Evolutionary conservation across 1,140 invertebrate genomes (phyloP), one percentile per base, ranked within the genome.

Genomic region (Calephelis nemesis): DNA sequence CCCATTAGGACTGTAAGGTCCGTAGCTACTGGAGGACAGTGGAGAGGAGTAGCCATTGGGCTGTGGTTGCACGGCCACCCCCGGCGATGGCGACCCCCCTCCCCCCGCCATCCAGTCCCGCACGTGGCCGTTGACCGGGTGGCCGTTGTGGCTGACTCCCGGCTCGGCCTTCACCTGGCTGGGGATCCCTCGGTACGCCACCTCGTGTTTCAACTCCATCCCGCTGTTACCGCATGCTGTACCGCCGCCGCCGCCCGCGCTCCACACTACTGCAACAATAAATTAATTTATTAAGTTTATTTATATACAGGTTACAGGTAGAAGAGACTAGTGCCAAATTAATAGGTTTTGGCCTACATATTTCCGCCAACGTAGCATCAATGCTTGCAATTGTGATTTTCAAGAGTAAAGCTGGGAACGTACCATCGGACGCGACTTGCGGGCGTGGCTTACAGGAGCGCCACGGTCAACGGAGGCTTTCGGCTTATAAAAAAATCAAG

Each of bases 1-100:
- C 82, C 96, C 96, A 90, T 96, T 97, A 52, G 96, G 96, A 92
- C 96, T 96, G 86, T 97, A 97, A 3, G 96, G 95, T 78, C 96
- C 96, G 90, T 97, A 97, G 93, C 96, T 97, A 78, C 95, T 94
- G 1, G 95, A 95, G 40, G 95, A 96, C 93, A 96, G 94, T 0
- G 96, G 96, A 71, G 96, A 96, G n/a, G 96, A 95, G 81, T 96
- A 96, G 15, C 96, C 96, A 77, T 96, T 96, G 73, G 70, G 94
- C 92, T 87, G 93, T 75, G 91, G 94, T 83, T 90, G 94, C 75
- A 82, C 83, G 52, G 79, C 78, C 19, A 81, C 86, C 12, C 52
- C 52, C 62, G 88, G 85, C 7, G 88, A 87, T 13, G 88, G 86
- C 8, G 87, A 85, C 13, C 82, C 84, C 47, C 77, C 80, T 30